Evolutionary conservation across 2,888 invertebrate genomes (phyloP), one percentile per base, ranked within the genome.

Genomic region (Gymnosoma rotundatum): DNA sequence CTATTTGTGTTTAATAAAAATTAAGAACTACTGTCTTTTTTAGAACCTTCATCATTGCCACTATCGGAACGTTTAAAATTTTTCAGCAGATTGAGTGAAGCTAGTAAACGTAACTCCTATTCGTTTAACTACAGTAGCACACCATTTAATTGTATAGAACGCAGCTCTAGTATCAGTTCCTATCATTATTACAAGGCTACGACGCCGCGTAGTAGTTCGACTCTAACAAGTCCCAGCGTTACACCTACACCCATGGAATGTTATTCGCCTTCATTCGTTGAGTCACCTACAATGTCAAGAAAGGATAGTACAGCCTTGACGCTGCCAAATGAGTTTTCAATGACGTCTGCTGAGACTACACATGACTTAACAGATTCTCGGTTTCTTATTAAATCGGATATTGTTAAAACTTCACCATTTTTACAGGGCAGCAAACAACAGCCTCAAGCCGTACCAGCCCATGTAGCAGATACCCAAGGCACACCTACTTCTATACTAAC

Each of bases 31-130:
- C 10, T n/a, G 67, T 86, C 87, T 60, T 6, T 66, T 82, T 21
- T 88, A 92, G 92, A 92, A 81, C 92, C 92, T 48, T 91, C 92
- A 81, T 91, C 92, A 21, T 86, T 92, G 69, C 91, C 92, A 72
- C 88, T 92, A 60, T 89, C 92, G 80, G 92, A 92, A 86, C 89
- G 92, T 6, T 87, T 92, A 80, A 90, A 90, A 70, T 91, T 92
- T 88, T 92, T 92, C 85, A 91, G 90, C 86, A 91, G 88, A 78
- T 88, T 92, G 18, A 90, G 91, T 80, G 90, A 89, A 20, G 75
- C 82, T 20, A 87, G 66, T 75, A 87, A 83, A 63, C 86, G 85
- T 64, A 83, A 83, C 75, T 83, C 76, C 16, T 88, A 86, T 80
- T 88, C 88, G 42, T 87, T 87, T 69, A 86, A 82, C 52, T 86